phyloP scores from a whole-genome alignment of 2,113 vertebrate genomes.

The Benitochromis conjunctus region DNA sequence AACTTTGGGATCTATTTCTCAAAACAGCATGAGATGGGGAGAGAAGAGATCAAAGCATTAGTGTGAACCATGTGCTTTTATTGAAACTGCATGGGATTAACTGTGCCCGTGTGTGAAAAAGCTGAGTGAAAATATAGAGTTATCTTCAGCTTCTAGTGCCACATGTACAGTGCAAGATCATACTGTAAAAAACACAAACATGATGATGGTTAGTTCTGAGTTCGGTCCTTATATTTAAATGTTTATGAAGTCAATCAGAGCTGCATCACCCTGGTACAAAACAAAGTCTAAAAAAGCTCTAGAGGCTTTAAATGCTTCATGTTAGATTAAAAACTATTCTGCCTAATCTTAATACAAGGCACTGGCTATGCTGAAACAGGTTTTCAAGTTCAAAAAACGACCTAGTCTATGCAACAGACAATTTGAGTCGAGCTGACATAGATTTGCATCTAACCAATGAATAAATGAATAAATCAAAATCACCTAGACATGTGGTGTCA shows the following conservation, averaged over 20 bases:
- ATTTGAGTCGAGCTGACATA: not conserved
- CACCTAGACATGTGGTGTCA: not conserved
- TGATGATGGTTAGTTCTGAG: not conserved
- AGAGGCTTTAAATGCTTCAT: not conserved
- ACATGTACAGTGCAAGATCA: not conserved
- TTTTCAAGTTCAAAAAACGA: not conserved
- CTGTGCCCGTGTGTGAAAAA: not conserved
- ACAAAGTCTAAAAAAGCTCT: not conserved
- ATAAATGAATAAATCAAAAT: not conserved
- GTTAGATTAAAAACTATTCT: not conserved
- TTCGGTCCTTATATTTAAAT: not conserved
- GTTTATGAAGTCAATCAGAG: not conserved
- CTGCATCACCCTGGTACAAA: not conserved
- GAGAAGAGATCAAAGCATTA: slow-evolving; percentile 34
- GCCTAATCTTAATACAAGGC: not conserved
- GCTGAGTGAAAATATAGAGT: not conserved
- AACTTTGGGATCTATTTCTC: slow-evolving; percentile 19
- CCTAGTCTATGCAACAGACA: not conserved
- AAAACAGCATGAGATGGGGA: not conserved
- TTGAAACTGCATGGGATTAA: slow-evolving; percentile 14
- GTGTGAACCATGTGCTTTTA: slow-evolving; percentile 10
- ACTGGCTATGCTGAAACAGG: not conserved
- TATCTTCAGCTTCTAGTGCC: not conserved
- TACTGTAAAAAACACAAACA: not conserved
- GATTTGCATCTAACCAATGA: not conserved